Percentiles rank a stretch among this genome's conserved stretches.
Conservation (phyloP, 1,140 invertebrate species). For the Drosophila grimshawi region DNA sequence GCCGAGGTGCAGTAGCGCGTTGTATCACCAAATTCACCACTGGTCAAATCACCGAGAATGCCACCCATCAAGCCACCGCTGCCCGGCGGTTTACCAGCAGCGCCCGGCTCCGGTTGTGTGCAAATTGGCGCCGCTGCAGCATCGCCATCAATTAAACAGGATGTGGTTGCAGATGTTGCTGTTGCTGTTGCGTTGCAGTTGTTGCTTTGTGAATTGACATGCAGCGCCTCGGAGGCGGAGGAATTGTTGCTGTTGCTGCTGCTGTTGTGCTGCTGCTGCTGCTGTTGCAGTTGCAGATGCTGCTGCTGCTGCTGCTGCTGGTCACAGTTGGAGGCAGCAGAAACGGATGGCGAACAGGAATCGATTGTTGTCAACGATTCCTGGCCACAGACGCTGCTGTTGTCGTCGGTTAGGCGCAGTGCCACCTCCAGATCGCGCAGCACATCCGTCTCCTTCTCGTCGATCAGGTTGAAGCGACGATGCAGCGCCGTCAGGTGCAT, state of each 20-base stretch:
- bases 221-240: slow-evolving; percentile 56
- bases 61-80: slow-evolving; percentile 76
- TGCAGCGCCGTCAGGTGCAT: slow-evolving; percentile 96
- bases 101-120: slow-evolving; percentile 78
- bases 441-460: slow-evolving; percentile 97
- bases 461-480: slow-evolving; percentile 96
- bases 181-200: slow-evolving; percentile 33
- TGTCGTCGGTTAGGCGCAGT: slow-evolving; percentile 87
- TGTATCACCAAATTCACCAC: slow-evolving; percentile 83
- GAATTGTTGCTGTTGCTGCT: slow-evolving; percentile 63
- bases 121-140: slow-evolving; percentile 76
- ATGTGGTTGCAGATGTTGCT: slow-evolving; percentile 23
- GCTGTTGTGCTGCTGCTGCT: slow-evolving; percentile 50
- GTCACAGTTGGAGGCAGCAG: slow-evolving; percentile 12
- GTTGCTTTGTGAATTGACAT: slow-evolving; percentile 74
- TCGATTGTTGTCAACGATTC: slow-evolving; percentile 27
- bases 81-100: slow-evolving; percentile 65
- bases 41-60: slow-evolving; percentile 78
- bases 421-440: slow-evolving; percentile 93
- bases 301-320: slow-evolving; percentile 33
- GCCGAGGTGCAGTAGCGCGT: slow-evolving; percentile 83
- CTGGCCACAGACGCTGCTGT: slow-evolving; percentile 38
- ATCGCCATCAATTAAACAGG: slow-evolving; percentile 77
- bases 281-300: slow-evolving; percentile 27
- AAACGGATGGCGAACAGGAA: slow-evolving; percentile 10